These are phyloP conservation scores for Ia io DNA, from an alignment of 2,113 vertebrate genomes.

Conservation along the genomic window DNA sequence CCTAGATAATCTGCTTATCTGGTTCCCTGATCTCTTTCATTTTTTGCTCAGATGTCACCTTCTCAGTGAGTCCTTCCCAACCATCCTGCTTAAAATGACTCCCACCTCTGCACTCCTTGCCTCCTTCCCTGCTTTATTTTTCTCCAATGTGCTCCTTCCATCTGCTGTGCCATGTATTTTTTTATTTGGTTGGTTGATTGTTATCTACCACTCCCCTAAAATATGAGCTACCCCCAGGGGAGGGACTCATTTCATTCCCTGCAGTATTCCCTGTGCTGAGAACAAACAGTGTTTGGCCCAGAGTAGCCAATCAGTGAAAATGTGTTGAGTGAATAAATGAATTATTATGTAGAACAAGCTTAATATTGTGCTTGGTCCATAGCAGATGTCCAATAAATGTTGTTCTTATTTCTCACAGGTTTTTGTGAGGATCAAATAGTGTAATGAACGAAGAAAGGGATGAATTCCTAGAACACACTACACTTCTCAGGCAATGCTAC, in stretches of 20 bases:
- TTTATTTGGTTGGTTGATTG: background rate
- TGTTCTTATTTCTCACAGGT: background rate
- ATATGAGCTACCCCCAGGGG: background rate
- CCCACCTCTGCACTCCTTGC: accelerated
- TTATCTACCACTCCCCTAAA: background rate
- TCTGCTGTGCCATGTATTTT: background rate
- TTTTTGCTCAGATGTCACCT: background rate
- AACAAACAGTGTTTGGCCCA: background rate
- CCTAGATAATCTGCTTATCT: background rate
- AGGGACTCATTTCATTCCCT: background rate
- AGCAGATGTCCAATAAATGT: background rate
- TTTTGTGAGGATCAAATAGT: background rate
- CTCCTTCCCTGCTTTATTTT: background rate
- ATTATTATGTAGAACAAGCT: background rate
- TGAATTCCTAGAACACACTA: background rate
- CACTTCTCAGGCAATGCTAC: background rate
- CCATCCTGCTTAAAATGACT: background rate
- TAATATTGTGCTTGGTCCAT: background rate
- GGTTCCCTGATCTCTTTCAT: background rate
- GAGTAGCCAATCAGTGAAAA: background rate
- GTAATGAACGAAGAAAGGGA: background rate
- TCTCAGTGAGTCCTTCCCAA: background rate
- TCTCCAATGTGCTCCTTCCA: background rate
- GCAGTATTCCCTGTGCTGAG: background rate
- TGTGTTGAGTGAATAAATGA: background rate